A percentile compares a stretch with the other conserved stretches of the same genome.
phyloP scores from a whole-genome alignment of 2,888 invertebrate species.

The Meloe dianella region DNA sequence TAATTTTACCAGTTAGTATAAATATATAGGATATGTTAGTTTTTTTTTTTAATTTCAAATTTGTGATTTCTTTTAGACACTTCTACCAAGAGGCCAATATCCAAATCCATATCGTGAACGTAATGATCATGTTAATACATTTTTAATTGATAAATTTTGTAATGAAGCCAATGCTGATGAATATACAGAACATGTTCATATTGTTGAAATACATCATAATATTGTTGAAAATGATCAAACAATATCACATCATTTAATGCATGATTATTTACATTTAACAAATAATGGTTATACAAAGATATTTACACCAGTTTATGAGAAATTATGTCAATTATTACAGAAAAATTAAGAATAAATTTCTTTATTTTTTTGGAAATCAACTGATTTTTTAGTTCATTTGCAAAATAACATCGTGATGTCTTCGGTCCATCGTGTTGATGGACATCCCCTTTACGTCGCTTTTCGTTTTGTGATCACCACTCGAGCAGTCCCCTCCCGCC shows the following conservation, averaged over 20 bases:
- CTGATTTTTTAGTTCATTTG: no score
- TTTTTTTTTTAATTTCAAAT: no score
- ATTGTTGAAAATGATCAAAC: slow-evolving; percentile 62
- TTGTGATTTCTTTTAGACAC: no score
- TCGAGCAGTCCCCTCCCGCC: no score
- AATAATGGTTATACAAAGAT: slow-evolving; percentile 68
- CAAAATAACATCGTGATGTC: no score
- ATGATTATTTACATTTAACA: slow-evolving; percentile 73
- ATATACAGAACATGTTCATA: slow-evolving; percentile 52
- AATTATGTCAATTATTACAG: slow-evolving; percentile 49
- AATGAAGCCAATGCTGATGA: slow-evolving; percentile 53
- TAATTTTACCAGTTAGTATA: slow-evolving; percentile 65
- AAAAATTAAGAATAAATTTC: no score
- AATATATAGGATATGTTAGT: no score
- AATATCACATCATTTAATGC: slow-evolving; percentile 70
- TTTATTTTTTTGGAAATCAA: no score
- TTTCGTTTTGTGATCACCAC: no score
- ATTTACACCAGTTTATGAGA: slow-evolving; percentile 65
- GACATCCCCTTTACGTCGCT: no score
- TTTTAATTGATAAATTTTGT: slow-evolving; percentile 58
- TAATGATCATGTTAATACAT: slow-evolving; percentile 65
- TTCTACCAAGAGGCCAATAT: slow-evolving; percentile 70
- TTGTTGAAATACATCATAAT: slow-evolving; percentile 56
- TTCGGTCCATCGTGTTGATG: no score
- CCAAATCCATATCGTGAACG: slow-evolving; percentile 69